Percentiles rank a stretch among this genome's conserved stretches.
These are phyloP conservation scores for Aphidoletes aphidimyza DNA, from an alignment of 2,888 invertebrate genomes.

Conservation along the genomic window DNA sequence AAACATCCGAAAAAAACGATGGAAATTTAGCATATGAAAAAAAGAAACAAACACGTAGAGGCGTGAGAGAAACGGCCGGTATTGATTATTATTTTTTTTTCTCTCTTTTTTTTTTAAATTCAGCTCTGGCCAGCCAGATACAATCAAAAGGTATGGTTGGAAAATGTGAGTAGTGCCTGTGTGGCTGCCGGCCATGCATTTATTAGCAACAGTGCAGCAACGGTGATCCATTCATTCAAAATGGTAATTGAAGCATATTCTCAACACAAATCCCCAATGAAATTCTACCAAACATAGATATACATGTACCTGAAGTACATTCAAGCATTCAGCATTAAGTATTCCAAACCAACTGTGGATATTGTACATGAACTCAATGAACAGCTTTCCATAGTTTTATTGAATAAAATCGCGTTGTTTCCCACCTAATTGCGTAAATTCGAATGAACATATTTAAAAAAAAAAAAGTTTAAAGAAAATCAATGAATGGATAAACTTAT, in stretches of 20 bases:
- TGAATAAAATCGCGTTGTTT: background rate
- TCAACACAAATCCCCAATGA: constrained; percentile 49
- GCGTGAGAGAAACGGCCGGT: constrained; percentile 34
- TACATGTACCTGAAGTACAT: background rate
- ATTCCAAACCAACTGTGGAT: background rate
- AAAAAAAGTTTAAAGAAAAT: background rate
- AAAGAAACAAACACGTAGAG: background rate
- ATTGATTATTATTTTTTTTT: background rate
- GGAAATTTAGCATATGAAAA: background rate
- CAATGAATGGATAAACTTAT: constrained; percentile 25
- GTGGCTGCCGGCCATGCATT: constrained; percentile 40
- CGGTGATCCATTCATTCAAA: constrained; percentile 40
- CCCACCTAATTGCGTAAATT: constrained; percentile 1
- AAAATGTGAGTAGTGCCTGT: background rate
- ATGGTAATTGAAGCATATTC: constrained; percentile 51
- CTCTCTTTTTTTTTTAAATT: background rate
- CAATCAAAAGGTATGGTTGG: constrained; percentile 23
- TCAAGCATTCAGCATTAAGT: too few species aligned
- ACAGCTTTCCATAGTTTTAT: background rate
- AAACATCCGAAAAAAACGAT: constrained; percentile 17
- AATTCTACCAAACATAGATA: constrained; percentile 5
- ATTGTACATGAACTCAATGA: background rate
- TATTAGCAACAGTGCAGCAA: constrained; percentile 25
- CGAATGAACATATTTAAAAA: background rate
- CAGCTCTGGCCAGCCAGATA: constrained; percentile 18